Percentiles rank a stretch among this genome's conserved stretches.
phyloP scores from a whole-genome alignment of 1,140 invertebrate genomes.

The Meteorus sp. region DNA sequence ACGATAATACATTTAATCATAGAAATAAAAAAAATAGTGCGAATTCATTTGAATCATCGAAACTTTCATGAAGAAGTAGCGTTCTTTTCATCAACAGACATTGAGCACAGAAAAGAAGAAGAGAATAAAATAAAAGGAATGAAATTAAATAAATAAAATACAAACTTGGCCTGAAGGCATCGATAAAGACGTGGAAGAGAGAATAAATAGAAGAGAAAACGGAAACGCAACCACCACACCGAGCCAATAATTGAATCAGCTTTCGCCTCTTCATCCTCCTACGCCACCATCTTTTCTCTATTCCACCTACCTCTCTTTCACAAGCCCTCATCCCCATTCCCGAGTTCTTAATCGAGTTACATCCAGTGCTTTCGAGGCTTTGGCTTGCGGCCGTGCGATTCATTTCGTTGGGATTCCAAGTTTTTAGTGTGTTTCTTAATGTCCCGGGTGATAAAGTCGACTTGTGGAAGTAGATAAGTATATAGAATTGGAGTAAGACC shows the following conservation, averaged over 20 bases:
- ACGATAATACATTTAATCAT: no score
- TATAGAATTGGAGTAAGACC: slow-evolving; percentile 19
- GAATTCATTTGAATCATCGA: no score
- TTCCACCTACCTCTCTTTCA: slow-evolving; percentile 11
- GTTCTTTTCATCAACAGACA: no score
- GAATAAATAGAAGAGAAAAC: slow-evolving; percentile 45
- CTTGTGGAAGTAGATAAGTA: slow-evolving; percentile 26
- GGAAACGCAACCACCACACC: slow-evolving; percentile 27
- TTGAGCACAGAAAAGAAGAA: no score
- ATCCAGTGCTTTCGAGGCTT: slow-evolving; percentile 40
- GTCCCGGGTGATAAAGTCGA: slow-evolving; percentile 37
- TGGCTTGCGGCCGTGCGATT: slow-evolving; percentile 37
- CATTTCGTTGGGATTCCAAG: slow-evolving; percentile 39
- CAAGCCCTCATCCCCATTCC: background rate
- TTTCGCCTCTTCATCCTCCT: slow-evolving; percentile 9
- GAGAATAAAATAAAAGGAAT: no score
- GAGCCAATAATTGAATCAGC: slow-evolving; percentile 19
- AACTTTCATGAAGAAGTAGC: no score
- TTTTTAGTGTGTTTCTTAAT: slow-evolving; percentile 42
- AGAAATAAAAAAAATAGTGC: no score
- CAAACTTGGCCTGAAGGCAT: no score
- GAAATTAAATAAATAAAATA: no score
- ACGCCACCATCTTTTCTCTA: background rate
- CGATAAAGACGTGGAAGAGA: no score
- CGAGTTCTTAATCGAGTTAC: slow-evolving; percentile 47